Percentiles rank a stretch among this genome's conserved stretches.
Evolutionary conservation across 2,888 invertebrate species (phyloP).

Genomic region (Petrophora chlorosata): DNA sequence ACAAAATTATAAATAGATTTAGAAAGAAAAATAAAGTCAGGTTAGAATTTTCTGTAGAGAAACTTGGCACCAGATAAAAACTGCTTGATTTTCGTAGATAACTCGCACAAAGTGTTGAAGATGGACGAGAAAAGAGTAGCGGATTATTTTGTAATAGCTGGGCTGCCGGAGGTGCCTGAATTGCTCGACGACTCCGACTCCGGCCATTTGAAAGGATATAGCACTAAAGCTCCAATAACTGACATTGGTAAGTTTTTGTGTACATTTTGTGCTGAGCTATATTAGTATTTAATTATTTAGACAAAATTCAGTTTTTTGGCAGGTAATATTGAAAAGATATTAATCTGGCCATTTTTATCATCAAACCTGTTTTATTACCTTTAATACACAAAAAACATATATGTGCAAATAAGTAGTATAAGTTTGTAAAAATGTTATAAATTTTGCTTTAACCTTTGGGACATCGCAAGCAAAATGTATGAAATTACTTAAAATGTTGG

Average conservation of each 20-base stretch:
- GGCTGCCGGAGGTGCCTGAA: conserved; percentile 92
- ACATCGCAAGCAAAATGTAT: no score
- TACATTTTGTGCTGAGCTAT: background rate
- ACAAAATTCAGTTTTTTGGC: no score
- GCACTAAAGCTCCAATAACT: conserved; percentile 96
- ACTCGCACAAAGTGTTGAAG: conserved; percentile 44
- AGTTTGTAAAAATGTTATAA: no score
- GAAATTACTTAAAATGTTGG: no score
- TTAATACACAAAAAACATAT: no score
- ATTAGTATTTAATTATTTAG: background rate
- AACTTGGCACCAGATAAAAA: conserved; percentile 10
- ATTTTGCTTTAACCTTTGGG: no score
- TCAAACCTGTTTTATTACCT: no score
- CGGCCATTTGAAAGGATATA: conserved; percentile 91
- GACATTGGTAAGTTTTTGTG: conserved; percentile 89
- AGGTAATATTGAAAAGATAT: no score
- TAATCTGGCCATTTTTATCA: no score
- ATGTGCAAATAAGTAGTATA: no score
- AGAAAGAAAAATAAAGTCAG: conserved; percentile 8
- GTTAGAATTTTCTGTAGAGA: conserved; percentile 18
- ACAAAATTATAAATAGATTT: background rate
- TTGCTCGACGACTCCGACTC: conserved; percentile 91
- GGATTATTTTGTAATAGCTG: conserved; percentile 99
- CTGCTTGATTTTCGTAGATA: conserved; percentile 45
- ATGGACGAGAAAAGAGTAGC: conserved; percentile 96